These are phyloP conservation scores for Anaspis maculata DNA, from an alignment of 2,888 invertebrate species.

Conservation along the genomic window DNA sequence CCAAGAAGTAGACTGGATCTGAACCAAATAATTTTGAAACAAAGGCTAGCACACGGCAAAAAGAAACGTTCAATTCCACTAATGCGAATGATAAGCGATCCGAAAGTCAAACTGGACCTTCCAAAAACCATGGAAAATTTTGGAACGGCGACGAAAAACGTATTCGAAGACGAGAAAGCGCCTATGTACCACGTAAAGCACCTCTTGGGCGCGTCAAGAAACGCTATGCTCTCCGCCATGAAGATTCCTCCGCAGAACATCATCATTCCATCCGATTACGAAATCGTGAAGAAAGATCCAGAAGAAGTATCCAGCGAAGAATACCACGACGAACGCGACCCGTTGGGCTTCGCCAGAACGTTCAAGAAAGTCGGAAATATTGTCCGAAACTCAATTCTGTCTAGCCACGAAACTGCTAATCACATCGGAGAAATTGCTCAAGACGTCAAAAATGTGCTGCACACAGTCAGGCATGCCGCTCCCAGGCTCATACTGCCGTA, in stretches of 20 bases:
- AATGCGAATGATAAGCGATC: constrained; percentile 26
- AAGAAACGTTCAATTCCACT: constrained; percentile 13
- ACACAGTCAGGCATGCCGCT: constrained; percentile 23
- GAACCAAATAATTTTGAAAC: too few relatives aligned
- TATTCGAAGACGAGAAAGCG: constrained; percentile 35
- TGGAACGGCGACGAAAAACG: constrained; percentile 32
- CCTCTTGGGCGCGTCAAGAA: constrained; percentile 34
- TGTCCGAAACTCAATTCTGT: constrained; percentile 33
- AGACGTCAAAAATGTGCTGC: constrained; percentile 30
- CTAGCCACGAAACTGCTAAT: constrained; percentile 32
- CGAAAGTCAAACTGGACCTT: constrained; percentile 33
- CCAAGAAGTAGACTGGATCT: too few relatives aligned
- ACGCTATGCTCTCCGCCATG: constrained; percentile 33
- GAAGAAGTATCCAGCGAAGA: constrained; percentile 4
- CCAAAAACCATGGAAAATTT: constrained; percentile 37
- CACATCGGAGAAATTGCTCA: constrained; percentile 34
- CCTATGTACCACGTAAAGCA: constrained; percentile 38
- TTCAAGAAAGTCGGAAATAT: constrained; percentile 31
- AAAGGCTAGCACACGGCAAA: too few relatives aligned
- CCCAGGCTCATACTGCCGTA: constrained; percentile 30
- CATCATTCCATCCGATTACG: constrained; percentile 34
- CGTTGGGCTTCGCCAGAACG: constrained; percentile 15
- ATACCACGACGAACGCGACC: neutral
- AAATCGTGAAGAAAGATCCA: constrained; percentile 26
- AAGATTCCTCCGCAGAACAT: constrained; percentile 35